These are phyloP conservation scores for Chlorops oryzae DNA, from an alignment of 1,140 invertebrate species.

Conservation along the genomic window DNA sequence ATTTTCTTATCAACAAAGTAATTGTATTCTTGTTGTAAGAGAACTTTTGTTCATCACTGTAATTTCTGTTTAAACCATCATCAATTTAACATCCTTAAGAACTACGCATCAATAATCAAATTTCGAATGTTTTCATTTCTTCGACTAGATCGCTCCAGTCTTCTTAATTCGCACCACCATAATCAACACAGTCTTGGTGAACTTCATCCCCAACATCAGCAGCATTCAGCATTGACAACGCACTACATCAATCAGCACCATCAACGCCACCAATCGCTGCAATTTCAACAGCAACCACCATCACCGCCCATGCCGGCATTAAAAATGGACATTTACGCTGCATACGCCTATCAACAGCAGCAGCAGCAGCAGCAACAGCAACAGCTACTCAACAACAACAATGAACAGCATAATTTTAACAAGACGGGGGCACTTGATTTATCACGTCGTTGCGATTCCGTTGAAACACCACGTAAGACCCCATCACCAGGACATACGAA, in stretches of 20 bases:
- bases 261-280: conserved; percentile 16
- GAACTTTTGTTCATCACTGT: too few relatives aligned
- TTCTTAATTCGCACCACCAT: conserved; percentile 28
- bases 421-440: conserved; percentile 41
- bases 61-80: too few relatives aligned
- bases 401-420: not conserved
- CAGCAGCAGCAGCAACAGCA: conserved; percentile 30
- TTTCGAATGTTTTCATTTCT: not conserved
- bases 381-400: conserved; percentile 18
- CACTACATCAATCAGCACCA: conserved; percentile 14
- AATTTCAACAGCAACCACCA: conserved; percentile 4
- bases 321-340: conserved; percentile 39
- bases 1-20: too few relatives aligned
- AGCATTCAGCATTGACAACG: too few relatives aligned
- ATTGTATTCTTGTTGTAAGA: too few relatives aligned
- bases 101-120: too few relatives aligned
- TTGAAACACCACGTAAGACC: conserved; percentile 41
- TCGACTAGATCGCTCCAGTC: conserved; percentile 27
- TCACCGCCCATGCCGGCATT: conserved; percentile 14
- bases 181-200: conserved; percentile 13
- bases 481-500: conserved; percentile 41
- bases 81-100: too few relatives aligned
- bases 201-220: conserved; percentile 23
- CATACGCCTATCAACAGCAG: conserved; percentile 44
- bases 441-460: conserved; percentile 42